These are phyloP conservation scores for Formica selysi DNA, from an alignment of 1,140 invertebrate species.

Conservation along the genomic window DNA sequence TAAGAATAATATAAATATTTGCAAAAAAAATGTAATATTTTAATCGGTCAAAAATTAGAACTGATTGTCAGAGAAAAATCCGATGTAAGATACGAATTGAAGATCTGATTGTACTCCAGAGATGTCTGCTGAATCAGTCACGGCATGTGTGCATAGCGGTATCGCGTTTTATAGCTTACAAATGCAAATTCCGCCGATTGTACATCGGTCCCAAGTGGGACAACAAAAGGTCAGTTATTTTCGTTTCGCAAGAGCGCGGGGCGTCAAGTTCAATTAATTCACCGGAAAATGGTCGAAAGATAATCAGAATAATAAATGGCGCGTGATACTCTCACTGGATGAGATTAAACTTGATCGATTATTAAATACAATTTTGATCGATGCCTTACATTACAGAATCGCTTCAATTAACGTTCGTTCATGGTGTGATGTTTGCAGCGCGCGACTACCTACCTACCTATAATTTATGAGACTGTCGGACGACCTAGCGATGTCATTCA, in stretches of 20 bases:
- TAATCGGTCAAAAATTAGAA: background rate
- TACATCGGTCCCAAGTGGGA: conserved; percentile 23
- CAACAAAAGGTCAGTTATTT: conserved; percentile 68
- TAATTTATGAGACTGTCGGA: conserved; percentile 62
- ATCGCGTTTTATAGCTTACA: conserved; percentile 15
- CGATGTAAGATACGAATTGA: background rate
- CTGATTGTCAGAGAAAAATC: background rate
- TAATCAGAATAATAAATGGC: conserved; percentile 45
- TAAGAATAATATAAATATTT: background rate
- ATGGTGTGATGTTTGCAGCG: conserved; percentile 1
- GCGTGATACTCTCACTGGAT: conserved; percentile 1
- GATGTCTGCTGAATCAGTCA: conserved; percentile 13
- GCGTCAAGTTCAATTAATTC: conserved; percentile 52
- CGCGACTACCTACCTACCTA: background rate
- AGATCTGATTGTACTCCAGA: conserved; percentile 4
- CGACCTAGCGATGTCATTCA: conserved; percentile 49
- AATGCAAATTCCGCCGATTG: conserved; percentile 38
- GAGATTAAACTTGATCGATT: background rate
- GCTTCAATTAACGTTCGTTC: conserved; percentile 42
- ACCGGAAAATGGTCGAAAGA: background rate
- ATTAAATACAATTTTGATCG: background rate
- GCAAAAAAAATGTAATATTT: background rate
- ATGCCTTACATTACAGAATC: background rate
- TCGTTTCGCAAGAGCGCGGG: conserved; percentile 17
- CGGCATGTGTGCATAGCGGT: conserved; percentile 40